Evolutionary conservation across 2,113 vertebrate genomes (phyloP).

Genomic region (Rhinopomastus cyanomelas): DNA sequence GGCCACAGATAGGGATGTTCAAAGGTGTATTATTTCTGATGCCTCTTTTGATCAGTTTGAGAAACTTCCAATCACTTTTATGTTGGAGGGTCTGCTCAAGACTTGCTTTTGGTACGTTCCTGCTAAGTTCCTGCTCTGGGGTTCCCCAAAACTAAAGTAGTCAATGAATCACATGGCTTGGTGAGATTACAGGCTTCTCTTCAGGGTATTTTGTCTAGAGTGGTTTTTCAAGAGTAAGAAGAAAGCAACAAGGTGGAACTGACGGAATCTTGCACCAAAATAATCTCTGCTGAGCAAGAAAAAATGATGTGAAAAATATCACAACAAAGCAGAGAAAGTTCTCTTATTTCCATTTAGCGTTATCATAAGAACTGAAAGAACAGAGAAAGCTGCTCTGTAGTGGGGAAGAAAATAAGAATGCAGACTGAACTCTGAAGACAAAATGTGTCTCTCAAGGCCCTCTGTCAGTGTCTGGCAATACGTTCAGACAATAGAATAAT

Average conservation of each 20-base stretch:
- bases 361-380: not conserved
- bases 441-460: not conserved
- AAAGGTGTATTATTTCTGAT: not conserved
- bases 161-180: rapidly evolving
- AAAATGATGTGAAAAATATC: not conserved
- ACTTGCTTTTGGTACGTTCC: not conserved
- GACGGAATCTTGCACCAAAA: not conserved
- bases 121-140: not conserved
- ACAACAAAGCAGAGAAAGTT: not conserved
- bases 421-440: not conserved
- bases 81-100: not conserved
- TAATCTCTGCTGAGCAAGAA: not conserved
- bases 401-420: not conserved
- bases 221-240: not conserved
- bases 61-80: not conserved
- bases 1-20: not conserved
- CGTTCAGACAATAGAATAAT: not conserved
- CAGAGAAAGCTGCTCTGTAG: not conserved
- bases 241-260: not conserved
- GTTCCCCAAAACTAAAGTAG: not conserved
- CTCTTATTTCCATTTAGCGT: not conserved
- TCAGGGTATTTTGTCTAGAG: not conserved
- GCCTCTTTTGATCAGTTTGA: not conserved
- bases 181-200: not conserved
- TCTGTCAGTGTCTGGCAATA: not conserved